phyloP scores from a whole-genome alignment of 2,888 invertebrate species.

The Galerucella nymphaeae region DNA sequence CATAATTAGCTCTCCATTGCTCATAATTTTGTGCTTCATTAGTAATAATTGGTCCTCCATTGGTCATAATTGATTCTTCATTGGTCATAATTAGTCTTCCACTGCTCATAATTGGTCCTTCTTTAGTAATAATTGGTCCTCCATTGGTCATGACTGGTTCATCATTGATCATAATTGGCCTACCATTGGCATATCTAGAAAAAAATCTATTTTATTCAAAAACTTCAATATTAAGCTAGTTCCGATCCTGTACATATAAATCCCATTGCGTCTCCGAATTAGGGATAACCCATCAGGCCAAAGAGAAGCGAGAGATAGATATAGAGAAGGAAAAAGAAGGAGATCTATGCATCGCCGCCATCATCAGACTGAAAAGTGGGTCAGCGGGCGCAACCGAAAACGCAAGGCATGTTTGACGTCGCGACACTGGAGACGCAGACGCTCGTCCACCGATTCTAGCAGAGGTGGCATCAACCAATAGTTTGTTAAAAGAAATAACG shows the following conservation, averaged over 20 bases:
- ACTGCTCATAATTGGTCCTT: no score
- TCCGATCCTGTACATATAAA: slow-evolving; percentile 26
- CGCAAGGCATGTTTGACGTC: slow-evolving; percentile 37
- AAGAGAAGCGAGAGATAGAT: slow-evolving; percentile 15
- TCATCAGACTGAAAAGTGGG: slow-evolving; percentile 45
- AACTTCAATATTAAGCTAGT: neutral
- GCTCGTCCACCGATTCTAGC: slow-evolving; percentile 4
- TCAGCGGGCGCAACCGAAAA: slow-evolving; percentile 49
- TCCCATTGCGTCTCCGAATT: slow-evolving; percentile 34
- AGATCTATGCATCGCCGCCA: slow-evolving; percentile 27
- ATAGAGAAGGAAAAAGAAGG: slow-evolving; percentile 9
- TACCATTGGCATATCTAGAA: no score
- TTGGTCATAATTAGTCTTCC: no score
- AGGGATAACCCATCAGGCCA: slow-evolving; percentile 22
- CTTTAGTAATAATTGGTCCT: no score
- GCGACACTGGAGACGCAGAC: slow-evolving; percentile 35
- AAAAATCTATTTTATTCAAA: no score
- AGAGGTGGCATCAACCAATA: neutral
- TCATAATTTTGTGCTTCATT: no score
- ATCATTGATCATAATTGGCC: no score
- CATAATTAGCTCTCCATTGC: no score
- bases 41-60: no score
- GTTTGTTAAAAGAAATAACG: neutral
- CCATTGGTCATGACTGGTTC: no score
- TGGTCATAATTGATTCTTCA: no score